phyloP scores from a whole-genome alignment of 2,888 invertebrate genomes.

The Lagria hirta region DNA sequence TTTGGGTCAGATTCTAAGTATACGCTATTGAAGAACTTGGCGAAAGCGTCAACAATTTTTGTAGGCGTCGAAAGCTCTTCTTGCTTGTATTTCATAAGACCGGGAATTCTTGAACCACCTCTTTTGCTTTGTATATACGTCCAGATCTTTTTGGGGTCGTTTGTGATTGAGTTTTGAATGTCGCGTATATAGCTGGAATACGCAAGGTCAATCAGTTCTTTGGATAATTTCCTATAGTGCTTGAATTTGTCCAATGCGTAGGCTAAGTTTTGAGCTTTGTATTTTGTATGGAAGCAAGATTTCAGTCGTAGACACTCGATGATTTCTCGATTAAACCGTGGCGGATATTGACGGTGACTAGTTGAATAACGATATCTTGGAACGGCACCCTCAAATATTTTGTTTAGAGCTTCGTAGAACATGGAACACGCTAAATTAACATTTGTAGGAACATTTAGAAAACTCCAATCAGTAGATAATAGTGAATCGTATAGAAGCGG shows the following conservation, averaged over 20 bases:
- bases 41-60: slow-evolving; percentile 1
- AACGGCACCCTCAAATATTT: neutral
- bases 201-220: neutral
- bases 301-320: neutral
- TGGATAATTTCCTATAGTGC: neutral
- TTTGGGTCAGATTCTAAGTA: neutral
- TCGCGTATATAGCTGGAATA: neutral
- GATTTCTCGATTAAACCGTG: slow-evolving; percentile 3
- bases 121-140: too few relatives aligned
- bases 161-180: neutral
- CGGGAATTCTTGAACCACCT: slow-evolving; percentile 1
- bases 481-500: neutral
- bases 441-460: slow-evolving; percentile 1
- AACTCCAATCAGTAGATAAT: neutral
- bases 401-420: slow-evolving; percentile 1
- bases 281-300: neutral
- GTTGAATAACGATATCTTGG: neutral
- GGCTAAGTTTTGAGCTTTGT: neutral
- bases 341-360: neutral
- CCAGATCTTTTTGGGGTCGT: too few relatives aligned
- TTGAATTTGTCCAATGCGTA: neutral
- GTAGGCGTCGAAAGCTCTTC: slow-evolving; percentile 1
- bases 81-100: neutral
- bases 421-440: slow-evolving; percentile 2
- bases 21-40: slow-evolving; percentile 1